Evolutionary conservation across 2,888 invertebrate species (phyloP).

Genomic region (Eurytoma adleriae): DNA sequence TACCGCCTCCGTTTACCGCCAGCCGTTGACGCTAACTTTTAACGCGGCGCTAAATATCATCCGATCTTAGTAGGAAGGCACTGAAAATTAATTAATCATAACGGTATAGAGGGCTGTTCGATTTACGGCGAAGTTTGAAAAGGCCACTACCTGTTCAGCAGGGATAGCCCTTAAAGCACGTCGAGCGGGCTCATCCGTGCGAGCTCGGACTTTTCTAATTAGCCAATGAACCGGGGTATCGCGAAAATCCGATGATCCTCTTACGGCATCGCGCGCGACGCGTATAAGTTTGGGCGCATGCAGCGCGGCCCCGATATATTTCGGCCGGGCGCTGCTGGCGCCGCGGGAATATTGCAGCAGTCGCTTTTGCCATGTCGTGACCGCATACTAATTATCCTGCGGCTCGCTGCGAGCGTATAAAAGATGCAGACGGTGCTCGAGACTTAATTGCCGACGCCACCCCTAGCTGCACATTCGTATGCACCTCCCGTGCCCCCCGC

Average conservation of each 20-base stretch:
- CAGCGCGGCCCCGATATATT: constrained; percentile 7
- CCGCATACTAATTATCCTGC: constrained; percentile 63
- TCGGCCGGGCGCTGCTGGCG: not conserved
- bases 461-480: constrained; percentile 20
- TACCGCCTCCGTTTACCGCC: not conserved
- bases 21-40: not conserved
- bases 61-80: not conserved
- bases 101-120: constrained; percentile 45
- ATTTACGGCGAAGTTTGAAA: no score
- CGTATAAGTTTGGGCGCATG: no score
- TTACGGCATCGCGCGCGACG: constrained; percentile 6
- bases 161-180: not conserved
- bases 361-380: constrained; percentile 58
- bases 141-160: no score
- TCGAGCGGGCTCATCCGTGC: not conserved
- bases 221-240: constrained; percentile 5
- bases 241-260: constrained; percentile 39
- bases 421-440: constrained; percentile 64
- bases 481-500: constrained; percentile 11
- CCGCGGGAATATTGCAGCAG: constrained; percentile 12
- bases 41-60: constrained; percentile 4
- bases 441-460: constrained; percentile 62
- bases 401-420: constrained; percentile 58
- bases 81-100: constrained; percentile 60
- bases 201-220: constrained; percentile 7